phyloP scores from a whole-genome alignment of 2,888 invertebrate genomes.

The Aelia acuminata region DNA sequence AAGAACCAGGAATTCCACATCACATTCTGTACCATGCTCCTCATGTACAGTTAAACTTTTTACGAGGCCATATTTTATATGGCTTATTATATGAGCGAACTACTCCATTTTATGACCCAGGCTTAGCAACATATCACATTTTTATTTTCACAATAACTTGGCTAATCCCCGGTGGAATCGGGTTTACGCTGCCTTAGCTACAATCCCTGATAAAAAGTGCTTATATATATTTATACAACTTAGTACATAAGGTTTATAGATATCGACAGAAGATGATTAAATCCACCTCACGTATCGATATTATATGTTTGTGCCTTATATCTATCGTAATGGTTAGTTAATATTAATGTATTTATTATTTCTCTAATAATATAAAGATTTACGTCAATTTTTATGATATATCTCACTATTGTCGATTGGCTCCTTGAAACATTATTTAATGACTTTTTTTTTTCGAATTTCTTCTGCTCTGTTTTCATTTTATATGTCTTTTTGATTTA shows the following conservation, averaged over 20 bases:
- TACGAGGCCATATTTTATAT: not conserved
- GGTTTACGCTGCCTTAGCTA: not conserved
- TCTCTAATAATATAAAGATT: too few species aligned
- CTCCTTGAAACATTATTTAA: too few species aligned
- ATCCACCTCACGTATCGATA: too few species aligned
- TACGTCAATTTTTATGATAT: too few species aligned
- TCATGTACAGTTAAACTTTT: slow-evolving; percentile 10
- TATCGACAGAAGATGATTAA: too few species aligned
- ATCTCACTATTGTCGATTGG: too few species aligned
- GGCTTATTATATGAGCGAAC: not conserved
- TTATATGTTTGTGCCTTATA: too few species aligned
- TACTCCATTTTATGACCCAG: not conserved
- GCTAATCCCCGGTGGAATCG: not conserved
- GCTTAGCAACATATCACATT: not conserved
- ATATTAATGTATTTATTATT: too few species aligned
- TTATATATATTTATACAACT: not conserved
- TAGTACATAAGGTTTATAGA: not conserved
- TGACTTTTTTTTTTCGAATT: too few species aligned
- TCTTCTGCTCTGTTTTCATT: too few species aligned
- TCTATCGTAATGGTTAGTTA: too few species aligned
- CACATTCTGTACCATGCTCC: not conserved
- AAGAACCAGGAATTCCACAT: not conserved
- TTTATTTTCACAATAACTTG: slow-evolving; percentile 18
- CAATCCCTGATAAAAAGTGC: not conserved
- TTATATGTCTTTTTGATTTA: too few species aligned